A percentile compares a stretch with the other conserved stretches of the same genome.
These are phyloP conservation scores for Oreonectes daqikongensis DNA, from an alignment of 2,797 vertebrate genomes.

Conservation along the genomic window DNA sequence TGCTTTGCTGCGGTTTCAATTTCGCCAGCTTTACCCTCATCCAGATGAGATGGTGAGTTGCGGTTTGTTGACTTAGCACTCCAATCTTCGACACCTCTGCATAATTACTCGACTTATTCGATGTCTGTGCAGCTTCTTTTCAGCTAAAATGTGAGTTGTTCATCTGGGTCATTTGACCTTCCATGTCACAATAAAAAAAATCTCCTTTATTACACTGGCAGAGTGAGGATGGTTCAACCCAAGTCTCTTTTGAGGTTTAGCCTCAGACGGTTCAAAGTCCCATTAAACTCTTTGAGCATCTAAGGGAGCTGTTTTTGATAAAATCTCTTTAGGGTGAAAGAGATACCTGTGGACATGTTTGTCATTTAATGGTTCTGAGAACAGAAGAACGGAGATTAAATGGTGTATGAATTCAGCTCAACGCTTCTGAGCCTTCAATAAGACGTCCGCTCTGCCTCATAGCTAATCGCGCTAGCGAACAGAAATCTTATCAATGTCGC, in stretches of 20 bases:
- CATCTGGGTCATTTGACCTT: background rate
- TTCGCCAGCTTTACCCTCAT: conserved; percentile 35
- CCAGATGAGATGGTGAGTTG: conserved; percentile 15
- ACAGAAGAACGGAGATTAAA: conserved; percentile 60
- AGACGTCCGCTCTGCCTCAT: conserved; percentile 61
- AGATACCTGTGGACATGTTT: conserved; percentile 36
- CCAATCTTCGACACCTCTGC: background rate
- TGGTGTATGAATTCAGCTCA: conserved; percentile 26
- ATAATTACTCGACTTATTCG: background rate
- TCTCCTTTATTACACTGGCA: conserved; percentile 1
- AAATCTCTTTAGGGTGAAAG: background rate
- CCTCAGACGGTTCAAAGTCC: conserved; percentile 2
- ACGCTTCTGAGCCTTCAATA: conserved; percentile 44
- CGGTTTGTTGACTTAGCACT: conserved; percentile 16
- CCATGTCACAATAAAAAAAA: conserved; percentile 3
- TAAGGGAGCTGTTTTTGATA: background rate
- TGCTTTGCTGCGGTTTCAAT: conserved; percentile 35
- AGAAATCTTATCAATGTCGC: conserved; percentile 26
- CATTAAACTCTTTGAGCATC: conserved; percentile 8
- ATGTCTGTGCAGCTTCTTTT: background rate
- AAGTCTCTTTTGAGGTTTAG: conserved; percentile 1
- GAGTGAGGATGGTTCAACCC: background rate
- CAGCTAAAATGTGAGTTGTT: background rate
- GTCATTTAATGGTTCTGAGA: conserved; percentile 23
- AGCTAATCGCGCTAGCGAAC: conserved; percentile 59